Conservation (phyloP, 2,888 invertebrate species). For the Anticlea derivata region DNA sequence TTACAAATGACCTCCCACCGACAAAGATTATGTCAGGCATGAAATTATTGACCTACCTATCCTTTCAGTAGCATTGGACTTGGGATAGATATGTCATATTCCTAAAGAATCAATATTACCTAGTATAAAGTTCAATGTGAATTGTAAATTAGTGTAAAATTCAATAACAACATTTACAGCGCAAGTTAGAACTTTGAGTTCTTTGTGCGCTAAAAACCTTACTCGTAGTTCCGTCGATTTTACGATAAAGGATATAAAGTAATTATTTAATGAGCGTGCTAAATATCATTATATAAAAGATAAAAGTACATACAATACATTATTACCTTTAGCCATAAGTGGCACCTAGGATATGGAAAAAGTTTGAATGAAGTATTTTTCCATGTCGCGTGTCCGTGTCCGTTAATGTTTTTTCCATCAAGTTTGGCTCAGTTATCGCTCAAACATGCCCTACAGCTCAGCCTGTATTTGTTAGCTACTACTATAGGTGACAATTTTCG, state of each 20-base stretch:
- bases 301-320: not conserved
- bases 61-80: slow-evolving; percentile 24
- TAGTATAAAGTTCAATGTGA: no score
- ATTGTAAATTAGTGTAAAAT: no score
- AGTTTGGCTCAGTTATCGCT: not conserved
- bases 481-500: slow-evolving; percentile 52
- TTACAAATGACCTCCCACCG: slow-evolving; percentile 27
- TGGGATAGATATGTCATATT: slow-evolving; percentile 5
- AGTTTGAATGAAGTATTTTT: slow-evolving; percentile 12
- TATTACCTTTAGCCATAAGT: slow-evolving; percentile 1
- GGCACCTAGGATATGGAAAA: slow-evolving; percentile 6
- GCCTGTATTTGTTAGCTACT: slow-evolving; percentile 26
- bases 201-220: no score
- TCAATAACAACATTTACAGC: no score
- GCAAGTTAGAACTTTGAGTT: no score
- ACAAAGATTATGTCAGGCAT: slow-evolving; percentile 29
- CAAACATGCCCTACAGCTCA: not conserved
- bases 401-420: no score
- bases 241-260: not conserved
- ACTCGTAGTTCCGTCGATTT: slow-evolving; percentile 1
- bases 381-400: no score
- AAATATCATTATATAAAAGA: slow-evolving; percentile 4
- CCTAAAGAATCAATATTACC: no score
- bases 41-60: slow-evolving; percentile 29
- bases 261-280: slow-evolving; percentile 9